Base-by-base conservation (phyloP, 1,140 invertebrate species). In the Eumaeus atala region DNA sequence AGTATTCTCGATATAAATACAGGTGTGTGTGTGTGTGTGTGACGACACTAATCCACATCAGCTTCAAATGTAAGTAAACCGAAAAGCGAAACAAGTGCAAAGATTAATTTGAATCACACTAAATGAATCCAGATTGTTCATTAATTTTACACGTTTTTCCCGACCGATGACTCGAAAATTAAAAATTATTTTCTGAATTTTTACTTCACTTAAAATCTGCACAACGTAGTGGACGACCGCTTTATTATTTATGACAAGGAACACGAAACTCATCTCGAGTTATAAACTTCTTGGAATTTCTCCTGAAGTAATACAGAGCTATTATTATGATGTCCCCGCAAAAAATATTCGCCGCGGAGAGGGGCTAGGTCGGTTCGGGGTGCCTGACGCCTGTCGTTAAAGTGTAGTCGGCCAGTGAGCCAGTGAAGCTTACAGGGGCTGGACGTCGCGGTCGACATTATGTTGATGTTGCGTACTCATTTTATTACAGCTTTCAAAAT, bases 281-380 rank as follows among this genome's bases (percentile, higher is more conserved):
- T 86, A 86, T 86, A 86, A 86, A 86, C 81, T 86, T 86, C 83
- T 83, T 86, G 83, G 83, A 86, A 86, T 86, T 86, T 84, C 79
- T 86, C 81, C 81, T 86, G 83, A 84, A 86, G 83, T 86, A 86
- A 84, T 86, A 86, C 81, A 86, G 81, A 82, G 83, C 83, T 83
- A 86, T 86, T 86, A 86, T 86, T 86, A 86, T 86, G 80, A 86
- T 84, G 83, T 86, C 79, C 78, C 81, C 79, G 73, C 83, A 80
- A 86, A 86, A 86, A 86, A 86, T 79, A 80, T 83, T 83, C 77
- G 71, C 58, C 56, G 68, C 67, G 62, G 67, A 62, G 69, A 60
- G 71, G 66, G 65, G 65, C 64, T 62, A 28, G 21, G 2, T 28
- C 21, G 71, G 76, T 72, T 70, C 68, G 68, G 76, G 59, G 55